A percentile compares a stretch with the other conserved stretches of the same genome.
Conservation (phyloP, 2,888 invertebrate genomes). For the Dasysyrphus tricinctus region DNA sequence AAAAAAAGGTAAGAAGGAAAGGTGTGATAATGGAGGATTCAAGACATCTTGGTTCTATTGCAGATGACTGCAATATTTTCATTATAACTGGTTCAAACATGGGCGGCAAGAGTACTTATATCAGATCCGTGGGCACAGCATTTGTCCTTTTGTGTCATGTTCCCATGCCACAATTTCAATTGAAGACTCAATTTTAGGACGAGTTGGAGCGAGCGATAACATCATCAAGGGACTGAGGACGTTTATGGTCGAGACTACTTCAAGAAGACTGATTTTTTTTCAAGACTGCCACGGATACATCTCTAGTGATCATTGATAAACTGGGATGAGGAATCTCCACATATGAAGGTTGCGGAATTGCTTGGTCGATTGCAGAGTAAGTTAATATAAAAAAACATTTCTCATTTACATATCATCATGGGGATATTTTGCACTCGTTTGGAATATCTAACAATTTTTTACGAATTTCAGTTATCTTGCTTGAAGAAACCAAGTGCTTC, state of each 20-base stretch:
- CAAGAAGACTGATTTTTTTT: too few relatives aligned
- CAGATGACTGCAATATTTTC: conserved; percentile 84
- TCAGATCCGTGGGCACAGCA: too few relatives aligned
- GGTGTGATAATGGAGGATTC: not conserved
- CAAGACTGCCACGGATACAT: too few relatives aligned
- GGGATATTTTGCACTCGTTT: not conserved
- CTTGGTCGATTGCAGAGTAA: conserved; percentile 99
- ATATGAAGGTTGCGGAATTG: conserved; percentile 99
- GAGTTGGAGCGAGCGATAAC: too few relatives aligned
- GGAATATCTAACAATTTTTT: not conserved
- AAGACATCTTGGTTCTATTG: conserved; percentile 20
- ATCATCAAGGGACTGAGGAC: too few relatives aligned
- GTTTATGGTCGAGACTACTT: too few relatives aligned
- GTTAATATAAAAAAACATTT: not conserved
- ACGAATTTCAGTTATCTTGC: conserved; percentile 89
- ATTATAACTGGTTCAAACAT: too few relatives aligned
- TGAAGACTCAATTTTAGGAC: too few relatives aligned
- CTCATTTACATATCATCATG: not conserved
- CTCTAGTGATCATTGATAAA: conserved; percentile 98
- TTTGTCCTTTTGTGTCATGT: too few relatives aligned
- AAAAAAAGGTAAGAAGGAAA: conserved; percentile 87
- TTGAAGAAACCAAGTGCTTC: conserved; percentile 90
- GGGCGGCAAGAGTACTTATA: too few relatives aligned
- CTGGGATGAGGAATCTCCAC: conserved; percentile 94
- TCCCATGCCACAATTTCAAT: too few relatives aligned